A percentile compares a stretch with the other conserved stretches of the same genome.
These are phyloP conservation scores for Cactoblastis cactorum DNA, from an alignment of 2,888 invertebrate genomes.

Conservation along the genomic window DNA sequence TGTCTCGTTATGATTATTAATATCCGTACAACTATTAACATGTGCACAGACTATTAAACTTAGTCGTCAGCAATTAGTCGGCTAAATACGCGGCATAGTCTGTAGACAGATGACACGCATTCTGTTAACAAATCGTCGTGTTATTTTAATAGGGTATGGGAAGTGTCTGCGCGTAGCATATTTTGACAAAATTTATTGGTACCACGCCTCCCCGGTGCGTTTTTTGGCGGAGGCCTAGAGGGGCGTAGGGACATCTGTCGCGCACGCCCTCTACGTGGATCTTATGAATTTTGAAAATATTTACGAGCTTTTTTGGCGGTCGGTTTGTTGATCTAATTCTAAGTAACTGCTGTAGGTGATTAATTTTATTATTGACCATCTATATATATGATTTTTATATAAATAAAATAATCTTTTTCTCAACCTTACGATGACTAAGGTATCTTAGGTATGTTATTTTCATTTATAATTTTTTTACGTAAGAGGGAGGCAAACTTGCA, in stretches of 20 bases:
- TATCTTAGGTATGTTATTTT: too few species aligned
- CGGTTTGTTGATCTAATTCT: not conserved
- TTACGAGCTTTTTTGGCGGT: constrained; percentile 24
- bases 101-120: constrained; percentile 72
- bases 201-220: constrained; percentile 71
- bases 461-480: too few species aligned
- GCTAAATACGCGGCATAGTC: constrained; percentile 58
- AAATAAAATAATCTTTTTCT: too few species aligned
- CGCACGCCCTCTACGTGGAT: constrained; percentile 55
- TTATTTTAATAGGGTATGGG: constrained; percentile 77
- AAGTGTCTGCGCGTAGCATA: constrained; percentile 74
- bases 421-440: too few species aligned
- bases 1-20: not conserved
- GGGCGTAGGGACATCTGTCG: constrained; percentile 75
- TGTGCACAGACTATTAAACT: constrained; percentile 70
- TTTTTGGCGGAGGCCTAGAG: constrained; percentile 57
- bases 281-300: constrained; percentile 49
- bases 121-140: constrained; percentile 78
- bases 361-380: too few species aligned
- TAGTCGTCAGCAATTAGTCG: constrained; percentile 75
- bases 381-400: too few species aligned
- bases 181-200: constrained; percentile 79
- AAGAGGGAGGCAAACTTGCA: too few species aligned
- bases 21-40: constrained; percentile 53
- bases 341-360: too few species aligned